Base-by-base conservation (phyloP, 2,797 vertebrate genomes). In the Microctenopoma stevenorrisi region DNA sequence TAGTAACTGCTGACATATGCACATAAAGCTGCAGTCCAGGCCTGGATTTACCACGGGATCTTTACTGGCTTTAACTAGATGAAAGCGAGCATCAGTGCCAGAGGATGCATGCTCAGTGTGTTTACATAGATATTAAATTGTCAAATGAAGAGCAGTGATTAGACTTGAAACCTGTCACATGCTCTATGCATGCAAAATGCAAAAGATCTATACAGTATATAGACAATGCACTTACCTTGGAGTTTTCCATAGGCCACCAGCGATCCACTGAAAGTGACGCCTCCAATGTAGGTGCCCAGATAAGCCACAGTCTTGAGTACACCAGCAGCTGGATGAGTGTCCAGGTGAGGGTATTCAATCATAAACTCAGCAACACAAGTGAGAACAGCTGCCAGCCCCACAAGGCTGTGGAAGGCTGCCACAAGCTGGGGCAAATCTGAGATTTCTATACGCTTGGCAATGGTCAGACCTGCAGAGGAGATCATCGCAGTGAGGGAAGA, bases 401-500 rank as follows among this genome's bases (percentile, higher is more conserved):
- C 91, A 25, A 95, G 93, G 88, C 93, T 93, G 82, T 95, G 95
- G 91, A 97, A 96, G 46, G 92, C 93, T 40, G 94, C 93, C 79
- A 96, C 94, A 16, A 95, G 88, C 90, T 94, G 94, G 15, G 92
- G 91, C 89, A 96, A 82, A 83, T 94, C 94, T 54, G 91, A 89
- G 82, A 95, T 95, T 91, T 96, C 92, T 55, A 92, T 95, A 56
- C 91, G 92, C 89, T 96, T 96, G 83, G 93, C 94, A 75, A 94
- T 94, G 40, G 91, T 95, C 82, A 95, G 87, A 89, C 94, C 94
- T 95, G 74, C 43, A 48, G 55, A 9, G 0, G 1, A 52, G 40
- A 71, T 43, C 15, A 38, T 13, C 25, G 18, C 40, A 26, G n/a
- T 30, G 42, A 5, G 18, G 25, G 0, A 7, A 5, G 1, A 3